These are phyloP conservation scores for Piprites chloris DNA, from an alignment of 2,113 vertebrate species.

Conservation along the genomic window DNA sequence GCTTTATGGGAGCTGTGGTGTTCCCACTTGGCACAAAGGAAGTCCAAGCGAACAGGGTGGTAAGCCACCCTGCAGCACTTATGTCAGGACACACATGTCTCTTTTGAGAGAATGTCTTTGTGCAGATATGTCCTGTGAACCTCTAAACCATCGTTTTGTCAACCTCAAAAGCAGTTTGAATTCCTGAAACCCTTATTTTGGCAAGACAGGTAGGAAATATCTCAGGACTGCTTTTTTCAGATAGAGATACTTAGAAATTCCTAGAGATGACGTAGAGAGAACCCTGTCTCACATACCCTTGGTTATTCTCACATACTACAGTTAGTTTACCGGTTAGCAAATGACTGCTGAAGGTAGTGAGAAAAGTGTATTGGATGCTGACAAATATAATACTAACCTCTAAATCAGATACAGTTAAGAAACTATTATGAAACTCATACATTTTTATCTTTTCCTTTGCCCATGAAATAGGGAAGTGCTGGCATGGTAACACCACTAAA, in stretches of 20 bases:
- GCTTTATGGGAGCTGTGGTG: neutral
- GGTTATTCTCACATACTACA: neutral
- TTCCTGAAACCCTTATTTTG: neutral
- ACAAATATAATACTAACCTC: neutral
- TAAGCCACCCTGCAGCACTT: neutral
- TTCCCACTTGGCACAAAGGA: neutral
- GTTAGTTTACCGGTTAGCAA: neutral
- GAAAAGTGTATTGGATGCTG: neutral
- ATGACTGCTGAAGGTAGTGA: neutral
- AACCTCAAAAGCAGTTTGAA: neutral
- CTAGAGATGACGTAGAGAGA: neutral
- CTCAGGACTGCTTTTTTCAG: neutral
- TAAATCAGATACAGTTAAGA: slow-evolving; percentile 32
- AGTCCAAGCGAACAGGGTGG: neutral
- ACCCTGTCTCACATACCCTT: neutral
- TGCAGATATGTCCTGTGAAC: neutral
- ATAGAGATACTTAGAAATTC: neutral
- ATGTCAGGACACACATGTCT: neutral
- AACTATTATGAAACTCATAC: neutral
- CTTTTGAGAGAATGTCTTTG: neutral
- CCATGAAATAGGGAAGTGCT: neutral
- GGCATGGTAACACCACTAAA: neutral
- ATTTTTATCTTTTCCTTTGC: neutral
- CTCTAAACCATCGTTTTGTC: neutral
- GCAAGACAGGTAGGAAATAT: neutral